Evolutionary conservation across 2,888 invertebrate genomes (phyloP).

Genomic region (Drosophila neonasuta): DNA sequence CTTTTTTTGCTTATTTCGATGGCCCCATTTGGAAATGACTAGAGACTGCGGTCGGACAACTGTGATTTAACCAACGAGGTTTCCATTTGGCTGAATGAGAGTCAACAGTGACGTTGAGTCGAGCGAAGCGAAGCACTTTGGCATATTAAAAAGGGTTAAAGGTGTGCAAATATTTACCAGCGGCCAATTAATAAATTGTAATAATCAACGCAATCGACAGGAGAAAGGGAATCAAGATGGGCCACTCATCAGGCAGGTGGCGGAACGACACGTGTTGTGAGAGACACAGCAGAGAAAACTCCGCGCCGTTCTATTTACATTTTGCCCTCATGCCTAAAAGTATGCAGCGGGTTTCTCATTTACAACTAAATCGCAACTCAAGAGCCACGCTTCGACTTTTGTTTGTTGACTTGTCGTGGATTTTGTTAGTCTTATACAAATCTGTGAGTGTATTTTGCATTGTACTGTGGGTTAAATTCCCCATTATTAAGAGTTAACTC

Average conservation of each 20-base stretch:
- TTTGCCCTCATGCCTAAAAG: constrained; percentile 60
- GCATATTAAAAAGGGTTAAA: constrained; percentile 79
- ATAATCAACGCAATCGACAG: constrained; percentile 54
- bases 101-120: constrained; percentile 34
- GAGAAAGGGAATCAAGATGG: constrained; percentile 2
- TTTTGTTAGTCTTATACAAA: constrained; percentile 18
- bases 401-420: constrained; percentile 48
- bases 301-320: constrained; percentile 46
- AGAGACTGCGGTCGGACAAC: constrained; percentile 29
- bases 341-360: constrained; percentile 51
- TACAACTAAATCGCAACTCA: constrained; percentile 53
- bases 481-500: not conserved
- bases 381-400: constrained; percentile 49
- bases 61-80: constrained; percentile 34
- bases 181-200: constrained; percentile 76
- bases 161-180: constrained; percentile 75
- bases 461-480: not conserved
- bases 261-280: constrained; percentile 34
- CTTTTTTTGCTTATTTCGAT: constrained; percentile 15
- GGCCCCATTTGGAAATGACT: constrained; percentile 22
- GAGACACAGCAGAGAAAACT: not conserved
- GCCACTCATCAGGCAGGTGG: constrained; percentile 31
- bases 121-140: constrained; percentile 60
- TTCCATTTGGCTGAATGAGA: constrained; percentile 38
- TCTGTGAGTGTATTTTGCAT: constrained; percentile 10